Percentiles rank a stretch among this genome's conserved stretches.
Evolutionary conservation across 2,888 invertebrate species (phyloP).

Genomic region (Sylvicola fuscatus): DNA sequence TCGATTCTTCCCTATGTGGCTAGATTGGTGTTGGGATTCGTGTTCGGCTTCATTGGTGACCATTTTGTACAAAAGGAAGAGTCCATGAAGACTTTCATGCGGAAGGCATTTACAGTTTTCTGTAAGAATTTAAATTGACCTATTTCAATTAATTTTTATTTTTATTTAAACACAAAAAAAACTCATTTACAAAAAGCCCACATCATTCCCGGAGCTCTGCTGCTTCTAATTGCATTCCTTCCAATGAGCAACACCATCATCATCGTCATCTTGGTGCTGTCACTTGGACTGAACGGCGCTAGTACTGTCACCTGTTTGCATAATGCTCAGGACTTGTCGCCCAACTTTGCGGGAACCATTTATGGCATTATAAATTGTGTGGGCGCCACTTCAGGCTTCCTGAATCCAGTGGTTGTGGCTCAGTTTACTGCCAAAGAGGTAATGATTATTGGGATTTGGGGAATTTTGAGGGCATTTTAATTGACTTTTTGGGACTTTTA

Average conservation of each 20-base stretch:
- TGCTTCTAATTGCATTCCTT: slow-evolving; percentile 32
- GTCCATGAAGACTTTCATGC: too few relatives aligned
- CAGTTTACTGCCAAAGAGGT: slow-evolving; percentile 32
- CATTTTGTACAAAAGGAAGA: too few relatives aligned
- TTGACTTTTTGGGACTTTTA: slow-evolving; percentile 15
- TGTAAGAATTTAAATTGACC: too few relatives aligned
- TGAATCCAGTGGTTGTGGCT: slow-evolving; percentile 48
- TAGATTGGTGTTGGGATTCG: slow-evolving; percentile 42
- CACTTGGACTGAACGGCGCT: slow-evolving; percentile 43
- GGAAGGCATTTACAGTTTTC: too few relatives aligned
- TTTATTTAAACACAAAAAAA: too few relatives aligned
- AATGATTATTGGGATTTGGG: too few relatives aligned
- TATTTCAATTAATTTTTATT: too few relatives aligned
- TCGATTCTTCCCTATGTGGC: slow-evolving; percentile 51
- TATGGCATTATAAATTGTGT: slow-evolving; percentile 55
- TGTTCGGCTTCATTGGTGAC: slow-evolving; percentile 51
- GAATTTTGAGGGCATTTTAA: too few relatives aligned
- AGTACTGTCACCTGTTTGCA: slow-evolving; percentile 38
- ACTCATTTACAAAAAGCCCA: slow-evolving; percentile 22
- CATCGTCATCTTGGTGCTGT: slow-evolving; percentile 41
- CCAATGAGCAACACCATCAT: slow-evolving; percentile 36
- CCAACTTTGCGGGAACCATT: slow-evolving; percentile 49
- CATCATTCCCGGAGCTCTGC: slow-evolving; percentile 34
- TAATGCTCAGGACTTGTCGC: slow-evolving; percentile 48
- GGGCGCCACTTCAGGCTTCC: slow-evolving; percentile 47